Conservation (phyloP, 2,113 vertebrate species). For the Todiramphus saurophagus region DNA sequence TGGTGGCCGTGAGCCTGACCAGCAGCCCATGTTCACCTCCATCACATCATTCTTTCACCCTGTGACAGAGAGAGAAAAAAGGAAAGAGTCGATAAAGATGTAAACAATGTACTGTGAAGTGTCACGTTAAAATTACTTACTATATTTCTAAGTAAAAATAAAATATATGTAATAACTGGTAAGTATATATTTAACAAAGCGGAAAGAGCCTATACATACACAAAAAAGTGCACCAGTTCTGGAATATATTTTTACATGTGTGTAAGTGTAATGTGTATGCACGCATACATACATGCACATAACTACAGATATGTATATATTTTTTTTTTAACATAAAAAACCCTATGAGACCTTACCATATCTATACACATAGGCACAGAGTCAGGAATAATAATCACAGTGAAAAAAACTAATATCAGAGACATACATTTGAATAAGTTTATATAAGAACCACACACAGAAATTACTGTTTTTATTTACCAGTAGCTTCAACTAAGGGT, state of each 20-base stretch:
- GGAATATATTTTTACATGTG: not conserved
- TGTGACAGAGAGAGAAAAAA: conserved; percentile 67
- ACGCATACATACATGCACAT: not conserved
- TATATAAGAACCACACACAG: not conserved
- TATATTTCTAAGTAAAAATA: not conserved
- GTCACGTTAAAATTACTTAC: not conserved
- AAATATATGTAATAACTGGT: not conserved
- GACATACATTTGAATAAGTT: not conserved
- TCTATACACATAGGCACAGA: not conserved
- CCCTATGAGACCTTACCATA: not conserved
- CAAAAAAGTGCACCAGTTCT: not conserved
- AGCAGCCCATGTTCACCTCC: conserved; percentile 89
- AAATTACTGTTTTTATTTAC: not conserved
- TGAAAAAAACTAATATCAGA: not conserved
- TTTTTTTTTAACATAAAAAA: not conserved
- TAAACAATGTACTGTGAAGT: not conserved
- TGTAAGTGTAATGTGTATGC: not conserved
- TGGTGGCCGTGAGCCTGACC: conserved; percentile 82
- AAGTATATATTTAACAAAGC: not conserved
- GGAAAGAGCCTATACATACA: not conserved
- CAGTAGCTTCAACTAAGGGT: not conserved
- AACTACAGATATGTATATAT: not conserved
- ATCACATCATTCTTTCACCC: conserved; percentile 89
- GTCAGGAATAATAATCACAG: not conserved
- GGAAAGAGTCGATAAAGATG: not conserved